Evolutionary conservation across 2,888 invertebrate species (phyloP), one percentile per base, ranked within the genome.

Genomic region (Ferdinandea cuprea): DNA sequence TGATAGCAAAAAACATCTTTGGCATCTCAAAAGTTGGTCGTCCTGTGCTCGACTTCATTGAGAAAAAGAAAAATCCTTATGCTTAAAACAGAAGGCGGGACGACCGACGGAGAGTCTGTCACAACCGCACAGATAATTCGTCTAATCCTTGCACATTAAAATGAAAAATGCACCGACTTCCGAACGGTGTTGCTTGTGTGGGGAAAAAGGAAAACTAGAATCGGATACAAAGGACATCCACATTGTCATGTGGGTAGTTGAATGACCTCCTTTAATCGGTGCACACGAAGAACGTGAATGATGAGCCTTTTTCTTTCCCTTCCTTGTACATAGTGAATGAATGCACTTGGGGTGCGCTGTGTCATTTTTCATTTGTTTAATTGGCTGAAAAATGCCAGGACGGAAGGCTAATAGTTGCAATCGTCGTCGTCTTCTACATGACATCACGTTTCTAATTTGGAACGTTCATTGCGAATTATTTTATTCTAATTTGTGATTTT

Each of bases 401-500:
- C 21, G 15, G 48, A 32, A 37, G n/a, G 17, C 13, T 13, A n/a
- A n/a, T n/a, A 35, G 17, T 56, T 5, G 37, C 72, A 72, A 59
- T 9, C 17, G 54, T 13, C 56, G 66, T 9, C 17, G 54, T 13
- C 56, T 37, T 32, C 44, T 30, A 32, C 61, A 72, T 48, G 61
- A 40, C 44, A 58, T 52, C 83, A 83, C 83, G 83, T 73, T 58
- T 61, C 68, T 66, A 72, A 78, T 78, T 63, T 63, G 17, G 72
- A 52, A 77, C 44, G 46, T 50, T 72, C 56, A 56, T 50, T 73
- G 83, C 78, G 83, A 78, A 72, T 77, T 83, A 72, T 69, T 78
- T 73, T 44, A 68, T 63, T 73, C 68, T 73, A 78, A 83, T 83
- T 73, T 73, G 37, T 32, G 42, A 72, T 66, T 77, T 83, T 61